Percentiles rank a stretch among this genome's conserved stretches.
Conservation (phyloP, 2,888 invertebrate genomes). For the Eupsilia transversa region DNA sequence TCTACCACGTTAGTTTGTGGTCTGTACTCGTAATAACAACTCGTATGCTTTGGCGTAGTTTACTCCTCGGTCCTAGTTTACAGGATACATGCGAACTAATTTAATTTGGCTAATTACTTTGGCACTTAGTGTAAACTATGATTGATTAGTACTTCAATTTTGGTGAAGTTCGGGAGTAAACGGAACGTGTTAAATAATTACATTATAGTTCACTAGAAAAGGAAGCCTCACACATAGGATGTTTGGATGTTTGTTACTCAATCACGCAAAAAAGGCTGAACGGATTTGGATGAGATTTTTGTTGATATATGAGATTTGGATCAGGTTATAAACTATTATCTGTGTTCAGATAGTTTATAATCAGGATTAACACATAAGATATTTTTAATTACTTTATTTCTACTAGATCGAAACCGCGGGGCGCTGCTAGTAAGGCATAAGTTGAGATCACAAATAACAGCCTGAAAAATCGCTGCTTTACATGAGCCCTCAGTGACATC, state of each 20-base stretch:
- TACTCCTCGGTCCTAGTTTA: slow-evolving; percentile 34
- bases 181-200: not conserved
- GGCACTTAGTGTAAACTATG: slow-evolving; percentile 34
- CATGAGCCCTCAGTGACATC: no score
- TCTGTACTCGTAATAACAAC: slow-evolving; percentile 24
- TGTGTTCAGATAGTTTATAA: no score
- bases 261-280: not conserved
- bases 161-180: slow-evolving; percentile 17
- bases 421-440: no score
- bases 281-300: no score
- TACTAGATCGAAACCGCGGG: no score
- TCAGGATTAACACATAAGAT: no score
- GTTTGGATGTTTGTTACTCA: no score
- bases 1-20: slow-evolving; percentile 32
- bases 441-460: not conserved
- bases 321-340: no score
- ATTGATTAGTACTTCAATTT: slow-evolving; percentile 37
- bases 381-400: no score
- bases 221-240: not conserved
- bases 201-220: not conserved
- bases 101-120: slow-evolving; percentile 45
- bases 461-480: no score
- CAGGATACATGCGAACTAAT: slow-evolving; percentile 34
- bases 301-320: no score
- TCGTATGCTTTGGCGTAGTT: slow-evolving; percentile 22